phyloP scores from a whole-genome alignment of 2,797 vertebrate genomes.

The Pteronotus mesoamericanus region DNA sequence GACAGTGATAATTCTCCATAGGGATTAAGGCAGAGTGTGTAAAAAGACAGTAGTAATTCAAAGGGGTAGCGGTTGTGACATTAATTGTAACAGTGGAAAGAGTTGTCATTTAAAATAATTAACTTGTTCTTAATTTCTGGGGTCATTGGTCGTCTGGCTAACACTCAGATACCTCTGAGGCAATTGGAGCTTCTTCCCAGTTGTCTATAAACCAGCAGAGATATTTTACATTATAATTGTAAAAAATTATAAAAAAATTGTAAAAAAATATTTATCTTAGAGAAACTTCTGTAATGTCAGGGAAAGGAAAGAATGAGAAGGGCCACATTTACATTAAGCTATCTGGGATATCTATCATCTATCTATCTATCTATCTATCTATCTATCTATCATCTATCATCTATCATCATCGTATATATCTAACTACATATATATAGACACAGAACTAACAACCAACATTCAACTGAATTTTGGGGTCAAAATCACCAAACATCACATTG shows the following conservation, averaged over 20 bases:
- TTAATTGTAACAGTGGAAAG: neutral
- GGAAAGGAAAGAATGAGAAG: neutral
- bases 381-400: neutral
- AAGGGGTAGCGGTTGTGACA: neutral
- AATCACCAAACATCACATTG: neutral
- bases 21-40: neutral
- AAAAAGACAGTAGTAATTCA: neutral
- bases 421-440: neutral
- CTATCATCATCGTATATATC: neutral
- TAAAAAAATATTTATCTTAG: neutral
- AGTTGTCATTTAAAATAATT: neutral
- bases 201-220: neutral
- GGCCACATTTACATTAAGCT: neutral
- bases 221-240: neutral
- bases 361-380: neutral
- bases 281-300: neutral
- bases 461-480: neutral
- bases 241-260: neutral
- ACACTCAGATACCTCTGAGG: neutral
- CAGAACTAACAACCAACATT: neutral
- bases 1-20: neutral
- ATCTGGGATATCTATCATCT: neutral
- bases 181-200: neutral
- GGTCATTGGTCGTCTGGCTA: neutral
- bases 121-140: neutral